These are phyloP conservation scores for Papilio glaucus DNA, from an alignment of 1,140 invertebrate genomes.

Conservation along the genomic window DNA sequence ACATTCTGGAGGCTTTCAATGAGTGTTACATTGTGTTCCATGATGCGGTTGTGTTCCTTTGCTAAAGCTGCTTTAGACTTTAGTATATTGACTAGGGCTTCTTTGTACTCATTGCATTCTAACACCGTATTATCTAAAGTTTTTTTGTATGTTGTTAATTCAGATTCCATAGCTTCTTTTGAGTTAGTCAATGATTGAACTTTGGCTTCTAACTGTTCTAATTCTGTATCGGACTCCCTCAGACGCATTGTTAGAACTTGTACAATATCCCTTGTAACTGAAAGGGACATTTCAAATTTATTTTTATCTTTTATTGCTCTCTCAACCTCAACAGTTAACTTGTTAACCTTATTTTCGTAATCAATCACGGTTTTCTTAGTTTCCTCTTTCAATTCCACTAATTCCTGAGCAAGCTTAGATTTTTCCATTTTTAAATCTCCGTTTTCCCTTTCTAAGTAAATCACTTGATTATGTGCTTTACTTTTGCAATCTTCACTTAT, in stretches of 20 bases:
- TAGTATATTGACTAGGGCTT: constrained; percentile 73
- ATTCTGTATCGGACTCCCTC: constrained; percentile 77
- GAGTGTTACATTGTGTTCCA: constrained; percentile 78
- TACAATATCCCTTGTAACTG: constrained; percentile 77
- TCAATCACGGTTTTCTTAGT: constrained; percentile 66
- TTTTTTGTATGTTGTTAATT: constrained; percentile 67
- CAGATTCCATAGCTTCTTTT: constrained; percentile 69
- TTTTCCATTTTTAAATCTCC: constrained; percentile 58
- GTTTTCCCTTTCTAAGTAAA: constrained; percentile 60
- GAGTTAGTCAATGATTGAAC: constrained; percentile 64
- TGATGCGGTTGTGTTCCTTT: constrained; percentile 77
- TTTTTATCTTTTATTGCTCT: constrained; percentile 73
- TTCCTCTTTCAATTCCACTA: constrained; percentile 66
- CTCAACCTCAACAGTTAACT: constrained; percentile 71
- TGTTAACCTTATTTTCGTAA: constrained; percentile 76
- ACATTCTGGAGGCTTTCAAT: constrained; percentile 79
- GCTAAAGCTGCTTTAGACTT: constrained; percentile 77
- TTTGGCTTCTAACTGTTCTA: constrained; percentile 76
- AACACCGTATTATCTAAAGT: constrained; percentile 66
- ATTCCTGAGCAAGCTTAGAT: constrained; percentile 49
- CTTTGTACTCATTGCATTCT: constrained; percentile 78
- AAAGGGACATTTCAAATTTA: constrained; percentile 79
- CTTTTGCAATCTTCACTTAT: constrained; percentile 61
- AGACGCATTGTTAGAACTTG: constrained; percentile 76
- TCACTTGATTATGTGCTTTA: constrained; percentile 59